Conservation (phyloP, 2,113 vertebrate genomes). For the Lepus americanus region DNA sequence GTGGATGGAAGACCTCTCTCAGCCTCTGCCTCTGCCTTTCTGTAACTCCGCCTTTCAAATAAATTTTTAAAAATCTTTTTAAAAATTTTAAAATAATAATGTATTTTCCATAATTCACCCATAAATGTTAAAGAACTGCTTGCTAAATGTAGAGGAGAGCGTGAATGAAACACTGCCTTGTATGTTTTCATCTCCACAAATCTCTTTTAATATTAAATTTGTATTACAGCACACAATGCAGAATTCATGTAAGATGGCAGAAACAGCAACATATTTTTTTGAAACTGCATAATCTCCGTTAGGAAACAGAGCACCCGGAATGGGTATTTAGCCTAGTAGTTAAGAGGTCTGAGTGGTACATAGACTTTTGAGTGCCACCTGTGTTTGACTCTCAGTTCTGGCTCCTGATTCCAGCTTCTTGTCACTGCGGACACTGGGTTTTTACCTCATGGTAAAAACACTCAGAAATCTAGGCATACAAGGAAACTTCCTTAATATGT, state of each 20-base stretch:
- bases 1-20: too few species aligned
- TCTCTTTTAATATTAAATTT: constrained; percentile 1
- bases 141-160: background rate
- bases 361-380: too few species aligned
- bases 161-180: background rate
- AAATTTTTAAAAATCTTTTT: too few species aligned
- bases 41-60: too few species aligned
- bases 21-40: too few species aligned
- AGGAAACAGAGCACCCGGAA: background rate
- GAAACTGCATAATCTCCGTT: background rate
- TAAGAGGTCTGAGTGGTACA: too few species aligned
- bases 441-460: background rate
- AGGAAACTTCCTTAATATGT: background rate
- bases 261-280: background rate
- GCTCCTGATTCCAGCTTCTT: too few species aligned
- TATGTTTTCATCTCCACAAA: background rate
- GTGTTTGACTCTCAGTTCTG: too few species aligned
- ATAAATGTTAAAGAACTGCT: background rate
- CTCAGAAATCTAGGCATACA: background rate
- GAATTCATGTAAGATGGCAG: constrained; percentile 21
- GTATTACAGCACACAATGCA: background rate
- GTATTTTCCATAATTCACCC: too few species aligned
- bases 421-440: too few species aligned
- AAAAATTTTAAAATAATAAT: too few species aligned
- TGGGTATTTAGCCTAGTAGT: too few species aligned